phyloP scores from a whole-genome alignment of 2,888 invertebrate genomes.

The Habroteleia sp. region DNA sequence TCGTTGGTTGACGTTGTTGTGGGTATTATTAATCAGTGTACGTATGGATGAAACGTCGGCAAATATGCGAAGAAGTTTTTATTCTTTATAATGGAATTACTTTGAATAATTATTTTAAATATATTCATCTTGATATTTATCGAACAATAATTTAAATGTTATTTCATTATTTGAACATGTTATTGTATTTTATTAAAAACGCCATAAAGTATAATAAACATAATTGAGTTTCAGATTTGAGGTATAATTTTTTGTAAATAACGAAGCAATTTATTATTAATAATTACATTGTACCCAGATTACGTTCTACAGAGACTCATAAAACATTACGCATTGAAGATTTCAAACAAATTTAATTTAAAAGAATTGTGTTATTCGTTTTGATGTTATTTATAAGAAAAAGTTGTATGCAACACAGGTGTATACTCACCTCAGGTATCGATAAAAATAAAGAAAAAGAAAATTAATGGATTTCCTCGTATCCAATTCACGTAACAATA shows the following conservation, averaged over 20 bases:
- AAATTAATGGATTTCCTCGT: conserved; percentile 85
- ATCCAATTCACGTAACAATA: conserved; percentile 86
- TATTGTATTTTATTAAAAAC: no score
- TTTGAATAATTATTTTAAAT: no score
- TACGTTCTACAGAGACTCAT: not conserved
- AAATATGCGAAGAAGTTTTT: no score
- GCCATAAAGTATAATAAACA: no score
- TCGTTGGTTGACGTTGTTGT: conserved; percentile 18
- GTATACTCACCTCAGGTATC: conserved; percentile 85
- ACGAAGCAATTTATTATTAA: no score
- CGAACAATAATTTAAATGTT: no score
- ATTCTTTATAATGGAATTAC: no score
- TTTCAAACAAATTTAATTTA: conserved; percentile 6
- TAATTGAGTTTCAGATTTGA: no score
- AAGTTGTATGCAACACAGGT: conserved; percentile 47
- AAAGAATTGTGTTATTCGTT: conserved; percentile 20
- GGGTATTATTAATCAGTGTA: conserved; percentile 26
- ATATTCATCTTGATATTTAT: no score
- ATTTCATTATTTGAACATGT: no score
- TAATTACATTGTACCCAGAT: no score
- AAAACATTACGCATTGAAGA: conserved; percentile 2
- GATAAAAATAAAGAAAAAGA: conserved; percentile 84
- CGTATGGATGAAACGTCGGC: not conserved
- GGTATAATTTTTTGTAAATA: no score
- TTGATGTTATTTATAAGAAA: conserved; percentile 45